Evolutionary conservation across 2,113 vertebrate genomes (phyloP).

Genomic region (Anser brachyrhynchus): DNA sequence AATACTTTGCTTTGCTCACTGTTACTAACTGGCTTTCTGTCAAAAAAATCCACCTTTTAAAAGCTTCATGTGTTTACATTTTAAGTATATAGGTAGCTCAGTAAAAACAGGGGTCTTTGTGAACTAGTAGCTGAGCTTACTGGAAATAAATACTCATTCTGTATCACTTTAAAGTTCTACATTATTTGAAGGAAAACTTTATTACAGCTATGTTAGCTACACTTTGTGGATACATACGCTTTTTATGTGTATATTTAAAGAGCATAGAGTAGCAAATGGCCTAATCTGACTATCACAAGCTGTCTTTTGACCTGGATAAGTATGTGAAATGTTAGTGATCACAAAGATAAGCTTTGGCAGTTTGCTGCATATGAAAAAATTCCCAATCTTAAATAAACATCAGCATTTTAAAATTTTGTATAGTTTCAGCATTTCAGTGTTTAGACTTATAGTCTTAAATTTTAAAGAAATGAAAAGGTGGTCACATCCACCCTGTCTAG

Average conservation of each 20-base stretch:
- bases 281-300: neutral
- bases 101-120: neutral
- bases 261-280: rapidly evolving
- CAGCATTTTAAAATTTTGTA: neutral
- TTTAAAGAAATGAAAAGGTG: neutral
- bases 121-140: rapidly evolving
- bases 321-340: neutral
- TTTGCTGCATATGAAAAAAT: neutral
- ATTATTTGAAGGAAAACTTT: neutral
- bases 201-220: neutral
- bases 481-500: neutral
- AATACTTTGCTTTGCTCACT: neutral
- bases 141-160: neutral
- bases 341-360: neutral
- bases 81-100: neutral
- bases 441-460: neutral
- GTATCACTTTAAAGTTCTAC: neutral
- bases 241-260: neutral
- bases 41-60: neutral
- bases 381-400: neutral
- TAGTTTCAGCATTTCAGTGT: neutral
- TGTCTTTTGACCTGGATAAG: neutral
- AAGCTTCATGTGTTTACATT: neutral
- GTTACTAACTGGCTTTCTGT: neutral
- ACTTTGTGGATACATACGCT: neutral